phyloP scores from a whole-genome alignment of 2,888 invertebrate genomes.

The Polydesmus complanatus region DNA sequence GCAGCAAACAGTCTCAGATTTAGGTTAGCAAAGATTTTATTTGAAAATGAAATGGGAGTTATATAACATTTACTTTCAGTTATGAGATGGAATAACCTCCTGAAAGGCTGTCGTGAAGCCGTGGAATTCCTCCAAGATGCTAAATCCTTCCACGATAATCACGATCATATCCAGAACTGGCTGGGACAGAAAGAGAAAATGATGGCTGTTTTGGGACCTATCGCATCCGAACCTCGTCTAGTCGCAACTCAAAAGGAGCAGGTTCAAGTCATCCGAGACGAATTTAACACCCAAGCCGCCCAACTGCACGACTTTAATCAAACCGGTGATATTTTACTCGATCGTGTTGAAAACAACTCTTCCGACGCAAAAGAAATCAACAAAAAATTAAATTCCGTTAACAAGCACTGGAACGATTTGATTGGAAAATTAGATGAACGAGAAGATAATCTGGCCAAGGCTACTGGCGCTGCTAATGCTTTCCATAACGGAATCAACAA shows the following conservation, averaged over 20 bases:
- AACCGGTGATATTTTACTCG: constrained; percentile 58
- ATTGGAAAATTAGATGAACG: constrained; percentile 66
- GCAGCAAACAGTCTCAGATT: constrained; percentile 69
- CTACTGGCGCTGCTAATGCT: constrained; percentile 81
- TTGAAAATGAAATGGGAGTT: too few species aligned
- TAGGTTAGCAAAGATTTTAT: constrained; percentile 40
- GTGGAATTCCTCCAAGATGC: constrained; percentile 57
- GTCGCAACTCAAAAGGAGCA: constrained; percentile 92
- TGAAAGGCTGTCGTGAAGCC: constrained; percentile 62
- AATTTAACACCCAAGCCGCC: constrained; percentile 84
- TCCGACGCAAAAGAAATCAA: constrained; percentile 51
- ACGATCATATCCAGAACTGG: constrained; percentile 73
- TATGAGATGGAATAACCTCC: constrained; percentile 64
- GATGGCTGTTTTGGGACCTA: constrained; percentile 87
- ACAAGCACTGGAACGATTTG: constrained; percentile 62
- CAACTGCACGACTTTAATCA: constrained; percentile 71
- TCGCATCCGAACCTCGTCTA: constrained; percentile 89
- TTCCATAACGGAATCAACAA: constrained; percentile 77
- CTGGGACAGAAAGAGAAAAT: constrained; percentile 84
- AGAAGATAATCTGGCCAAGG: constrained; percentile 75
- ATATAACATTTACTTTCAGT: constrained; percentile 9
- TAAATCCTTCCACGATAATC: constrained; percentile 81
- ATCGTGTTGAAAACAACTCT: constrained; percentile 39
- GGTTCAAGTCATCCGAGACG: constrained; percentile 71
- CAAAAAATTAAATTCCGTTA: constrained; percentile 56